Evolutionary conservation across 2,113 vertebrate genomes (phyloP).

Genomic region (Cynoglossus semilaevis): DNA sequence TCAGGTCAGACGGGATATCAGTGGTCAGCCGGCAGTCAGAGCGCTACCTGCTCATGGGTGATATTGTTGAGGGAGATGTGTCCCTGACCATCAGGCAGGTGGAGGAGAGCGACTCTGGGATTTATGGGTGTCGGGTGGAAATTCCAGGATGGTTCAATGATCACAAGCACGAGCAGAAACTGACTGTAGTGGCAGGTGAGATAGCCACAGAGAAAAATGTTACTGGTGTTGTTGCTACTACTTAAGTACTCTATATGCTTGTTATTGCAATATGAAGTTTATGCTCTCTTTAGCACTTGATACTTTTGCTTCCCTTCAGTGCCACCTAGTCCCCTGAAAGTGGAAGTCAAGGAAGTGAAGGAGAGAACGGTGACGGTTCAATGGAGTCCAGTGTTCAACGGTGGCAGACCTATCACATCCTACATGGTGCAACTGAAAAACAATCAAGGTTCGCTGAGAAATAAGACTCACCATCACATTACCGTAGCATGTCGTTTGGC

Average conservation of each 20-base stretch:
- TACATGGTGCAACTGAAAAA: slow-evolving; percentile 56
- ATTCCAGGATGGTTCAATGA: slow-evolving; percentile 76
- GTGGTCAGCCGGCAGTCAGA: slow-evolving; percentile 45
- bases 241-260: background rate
- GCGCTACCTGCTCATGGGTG: slow-evolving; percentile 59
- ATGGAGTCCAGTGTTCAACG: slow-evolving; percentile 58
- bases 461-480: background rate
- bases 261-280: background rate
- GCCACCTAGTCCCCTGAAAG: slow-evolving; percentile 40
- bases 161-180: slow-evolving; percentile 53
- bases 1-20: slow-evolving; percentile 50
- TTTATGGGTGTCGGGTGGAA: slow-evolving; percentile 70
- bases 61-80: slow-evolving; percentile 51
- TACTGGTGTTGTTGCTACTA: background rate
- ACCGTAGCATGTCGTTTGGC: background rate
- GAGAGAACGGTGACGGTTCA: slow-evolving; percentile 48
- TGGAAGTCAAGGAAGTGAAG: slow-evolving; percentile 51
- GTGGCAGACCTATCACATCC: slow-evolving; percentile 48
- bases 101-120: slow-evolving; percentile 56
- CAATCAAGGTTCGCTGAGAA: slow-evolving; percentile 42
- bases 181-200: slow-evolving; percentile 70
- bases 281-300: background rate
- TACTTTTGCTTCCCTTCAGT: slow-evolving; percentile 21
- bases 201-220: background rate
- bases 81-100: slow-evolving; percentile 66